Evolutionary conservation across 1,140 invertebrate genomes (phyloP).

Genomic region (Lepidurus arcticus): DNA sequence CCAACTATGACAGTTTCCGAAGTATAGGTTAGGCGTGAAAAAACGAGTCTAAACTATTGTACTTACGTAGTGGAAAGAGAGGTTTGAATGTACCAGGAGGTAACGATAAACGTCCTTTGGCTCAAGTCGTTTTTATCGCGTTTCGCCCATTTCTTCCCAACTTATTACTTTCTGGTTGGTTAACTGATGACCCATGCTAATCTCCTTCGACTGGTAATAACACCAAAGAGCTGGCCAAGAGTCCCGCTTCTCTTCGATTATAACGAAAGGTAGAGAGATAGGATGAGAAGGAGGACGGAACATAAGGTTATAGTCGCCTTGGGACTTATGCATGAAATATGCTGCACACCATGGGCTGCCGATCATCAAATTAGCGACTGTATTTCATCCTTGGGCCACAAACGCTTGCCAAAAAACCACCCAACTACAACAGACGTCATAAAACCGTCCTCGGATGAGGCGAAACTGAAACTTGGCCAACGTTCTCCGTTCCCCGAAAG

Average conservation of each 20-base stretch:
- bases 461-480: not conserved
- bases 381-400: not conserved
- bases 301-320: constrained; percentile 3
- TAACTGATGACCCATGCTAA: constrained; percentile 9
- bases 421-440: not conserved
- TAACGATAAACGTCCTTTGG: too few relatives aligned
- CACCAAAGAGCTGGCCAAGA: not conserved
- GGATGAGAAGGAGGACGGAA: not conserved
- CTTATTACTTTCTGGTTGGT: not conserved
- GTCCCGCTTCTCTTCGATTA: not conserved
- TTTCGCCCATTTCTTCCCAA: not conserved
- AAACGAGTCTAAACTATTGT: too few relatives aligned
- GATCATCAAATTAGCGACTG: constrained; percentile 19
- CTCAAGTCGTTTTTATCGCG: not conserved
- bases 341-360: constrained; percentile 1
- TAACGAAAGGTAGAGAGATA: not conserved
- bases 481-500: too few relatives aligned
- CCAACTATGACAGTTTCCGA: too few relatives aligned
- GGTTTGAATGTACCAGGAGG: too few relatives aligned
- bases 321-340: constrained; percentile 22
- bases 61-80: too few relatives aligned
- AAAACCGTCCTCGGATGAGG: not conserved
- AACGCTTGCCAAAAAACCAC: not conserved
- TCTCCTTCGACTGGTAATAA: not conserved
- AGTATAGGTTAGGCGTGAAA: too few relatives aligned